Conservation (phyloP, 1,140 invertebrate species). For the Sycophaga agraensis region DNA sequence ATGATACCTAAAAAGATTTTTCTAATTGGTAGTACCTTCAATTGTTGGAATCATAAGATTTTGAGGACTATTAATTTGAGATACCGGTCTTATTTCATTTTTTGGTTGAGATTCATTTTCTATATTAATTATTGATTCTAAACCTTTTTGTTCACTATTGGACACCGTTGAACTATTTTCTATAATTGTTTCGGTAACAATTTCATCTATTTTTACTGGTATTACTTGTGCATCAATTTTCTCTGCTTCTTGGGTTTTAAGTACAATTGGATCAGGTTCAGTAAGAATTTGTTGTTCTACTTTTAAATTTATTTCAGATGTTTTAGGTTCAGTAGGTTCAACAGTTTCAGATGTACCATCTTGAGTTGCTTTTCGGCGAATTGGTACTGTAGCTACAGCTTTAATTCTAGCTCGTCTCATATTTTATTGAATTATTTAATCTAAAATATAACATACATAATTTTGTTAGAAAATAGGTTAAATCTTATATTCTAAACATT, state of each 20-base stretch:
- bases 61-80: too few relatives aligned
- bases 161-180: neutral
- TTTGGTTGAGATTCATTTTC: constrained; percentile 16
- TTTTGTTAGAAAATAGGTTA: too few relatives aligned
- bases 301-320: neutral
- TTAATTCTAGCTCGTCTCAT: constrained; percentile 59
- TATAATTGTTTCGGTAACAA: too few relatives aligned
- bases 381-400: constrained; percentile 54
- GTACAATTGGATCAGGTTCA: neutral
- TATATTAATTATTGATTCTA: too few relatives aligned
- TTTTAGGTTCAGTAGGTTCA: constrained; percentile 27
- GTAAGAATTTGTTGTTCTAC: too few relatives aligned
- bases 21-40: too few relatives aligned
- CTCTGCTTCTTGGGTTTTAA: constrained; percentile 6
- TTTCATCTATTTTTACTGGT: constrained; percentile 3
- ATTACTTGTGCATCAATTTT: neutral
- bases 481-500: too few relatives aligned
- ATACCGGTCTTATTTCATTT: too few relatives aligned
- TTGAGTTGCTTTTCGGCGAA: constrained; percentile 41
- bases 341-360: constrained; percentile 28
- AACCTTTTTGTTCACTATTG: neutral
- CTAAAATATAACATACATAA: neutral
- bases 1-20: too few relatives aligned
- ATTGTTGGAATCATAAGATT: too few relatives aligned
- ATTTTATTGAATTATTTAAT: neutral